These are phyloP conservation scores for Uloborus diversus DNA, from an alignment of 1,140 invertebrate species.

Conservation along the genomic window DNA sequence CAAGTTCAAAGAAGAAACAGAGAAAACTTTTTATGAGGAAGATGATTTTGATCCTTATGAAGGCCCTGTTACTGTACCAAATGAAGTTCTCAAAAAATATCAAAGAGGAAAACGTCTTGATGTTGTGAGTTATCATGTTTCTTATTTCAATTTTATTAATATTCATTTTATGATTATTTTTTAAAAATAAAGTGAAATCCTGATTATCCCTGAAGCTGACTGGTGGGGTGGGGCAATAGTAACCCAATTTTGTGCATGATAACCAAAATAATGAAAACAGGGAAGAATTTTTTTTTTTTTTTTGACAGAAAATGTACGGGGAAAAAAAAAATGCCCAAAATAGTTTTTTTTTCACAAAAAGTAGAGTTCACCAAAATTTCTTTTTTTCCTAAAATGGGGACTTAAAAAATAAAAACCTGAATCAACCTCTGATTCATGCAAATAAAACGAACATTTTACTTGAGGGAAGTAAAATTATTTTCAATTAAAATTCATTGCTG, in stretches of 20 bases:
- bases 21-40: neutral
- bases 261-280: too few species aligned
- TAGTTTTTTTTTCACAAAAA: too few species aligned
- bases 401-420: too few species aligned
- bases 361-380: too few species aligned
- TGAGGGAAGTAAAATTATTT: too few species aligned
- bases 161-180: neutral
- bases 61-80: neutral
- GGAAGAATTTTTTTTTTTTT: too few species aligned
- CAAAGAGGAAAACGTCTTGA: conserved; percentile 24
- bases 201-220: neutral
- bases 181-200: neutral
- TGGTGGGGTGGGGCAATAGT: neutral
- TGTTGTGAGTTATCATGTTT: conserved; percentile 26
- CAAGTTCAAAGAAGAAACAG: neutral
- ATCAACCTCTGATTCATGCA: too few species aligned
- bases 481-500: too few species aligned
- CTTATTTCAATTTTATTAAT: neutral
- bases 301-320: too few species aligned
- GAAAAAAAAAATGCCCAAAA: too few species aligned
- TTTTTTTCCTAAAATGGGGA: too few species aligned
- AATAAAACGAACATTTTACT: too few species aligned
- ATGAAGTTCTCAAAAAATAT: conserved; percentile 26
- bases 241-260: neutral
- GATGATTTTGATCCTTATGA: conserved; percentile 29